These are phyloP conservation scores for Ictalurus furcatus DNA, from an alignment of 2,113 vertebrate genomes.

Conservation along the genomic window DNA sequence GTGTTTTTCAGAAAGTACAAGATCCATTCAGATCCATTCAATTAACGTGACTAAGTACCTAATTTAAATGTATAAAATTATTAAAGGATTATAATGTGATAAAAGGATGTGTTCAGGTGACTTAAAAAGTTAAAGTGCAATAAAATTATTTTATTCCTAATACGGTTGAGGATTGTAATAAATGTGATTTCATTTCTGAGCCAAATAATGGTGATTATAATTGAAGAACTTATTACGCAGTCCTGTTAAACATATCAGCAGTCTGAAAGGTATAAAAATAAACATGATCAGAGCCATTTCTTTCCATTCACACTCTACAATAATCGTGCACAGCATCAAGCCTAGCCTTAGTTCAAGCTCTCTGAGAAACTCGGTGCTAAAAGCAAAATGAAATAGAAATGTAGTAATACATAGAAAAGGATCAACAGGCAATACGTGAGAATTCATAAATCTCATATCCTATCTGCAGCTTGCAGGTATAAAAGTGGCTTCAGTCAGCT, in stretches of 20 bases:
- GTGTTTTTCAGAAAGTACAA: not conserved
- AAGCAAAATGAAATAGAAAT: constrained; percentile 12
- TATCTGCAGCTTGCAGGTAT: constrained; percentile 38
- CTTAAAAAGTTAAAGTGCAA: not conserved
- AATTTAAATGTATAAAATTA: not conserved
- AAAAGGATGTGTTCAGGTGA: not conserved
- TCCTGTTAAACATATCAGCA: not conserved
- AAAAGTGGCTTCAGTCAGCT: constrained; percentile 35
- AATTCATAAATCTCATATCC: constrained; percentile 16
- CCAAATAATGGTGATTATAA: not conserved
- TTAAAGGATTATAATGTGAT: not conserved
- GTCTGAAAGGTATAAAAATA: not conserved
- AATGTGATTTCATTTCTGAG: not conserved
- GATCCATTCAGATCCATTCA: not conserved
- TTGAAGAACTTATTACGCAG: not conserved
- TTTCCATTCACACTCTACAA: not conserved
- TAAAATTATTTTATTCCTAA: not conserved
- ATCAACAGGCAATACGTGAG: constrained; percentile 12
- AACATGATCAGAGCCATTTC: not conserved
- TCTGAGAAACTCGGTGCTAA: not conserved
- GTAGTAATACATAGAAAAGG: not conserved
- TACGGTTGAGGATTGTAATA: not conserved
- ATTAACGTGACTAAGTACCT: not conserved
- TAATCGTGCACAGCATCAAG: not conserved
- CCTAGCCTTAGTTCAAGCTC: not conserved